A percentile compares a stretch with the other conserved stretches of the same genome.
Conservation (phyloP, 2,888 invertebrate genomes). For the Conomelus anceps region DNA sequence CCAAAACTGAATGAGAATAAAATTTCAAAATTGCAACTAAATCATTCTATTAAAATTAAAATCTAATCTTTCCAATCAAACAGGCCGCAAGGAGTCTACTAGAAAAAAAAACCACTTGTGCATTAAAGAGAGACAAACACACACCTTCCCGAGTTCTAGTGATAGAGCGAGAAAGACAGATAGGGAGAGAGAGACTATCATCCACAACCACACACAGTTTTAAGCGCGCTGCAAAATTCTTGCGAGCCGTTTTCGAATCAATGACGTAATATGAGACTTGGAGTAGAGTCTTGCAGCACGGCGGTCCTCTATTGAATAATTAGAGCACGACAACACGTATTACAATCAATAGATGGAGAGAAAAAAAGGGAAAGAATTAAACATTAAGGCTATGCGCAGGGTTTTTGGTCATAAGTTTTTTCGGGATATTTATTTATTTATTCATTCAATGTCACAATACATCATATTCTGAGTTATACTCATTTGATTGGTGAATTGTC, state of each 20-base stretch:
- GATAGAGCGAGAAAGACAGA: not conserved
- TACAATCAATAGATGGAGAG: too few relatives aligned
- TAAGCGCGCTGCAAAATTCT: not conserved
- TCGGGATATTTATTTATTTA: too few relatives aligned
- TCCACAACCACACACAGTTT: not conserved
- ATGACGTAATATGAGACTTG: not conserved
- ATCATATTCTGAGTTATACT: too few relatives aligned
- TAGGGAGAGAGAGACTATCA: not conserved
- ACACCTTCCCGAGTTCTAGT: not conserved
- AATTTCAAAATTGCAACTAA: too few relatives aligned
- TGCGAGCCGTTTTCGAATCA: not conserved
- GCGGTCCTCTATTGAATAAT: not conserved
- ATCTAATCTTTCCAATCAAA: too few relatives aligned
- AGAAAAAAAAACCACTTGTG: not conserved
- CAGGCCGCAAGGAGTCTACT: not conserved
- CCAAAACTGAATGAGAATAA: too few relatives aligned
- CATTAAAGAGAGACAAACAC: not conserved
- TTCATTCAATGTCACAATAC: too few relatives aligned
- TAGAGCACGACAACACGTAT: not conserved
- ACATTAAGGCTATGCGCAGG: too few relatives aligned
- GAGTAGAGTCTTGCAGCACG: not conserved
- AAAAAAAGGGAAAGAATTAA: too few relatives aligned
- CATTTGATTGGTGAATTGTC: too few relatives aligned
- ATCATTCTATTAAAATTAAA: too few relatives aligned
- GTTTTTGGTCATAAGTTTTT: too few relatives aligned